A percentile compares a stretch with the other conserved stretches of the same genome.
Conservation (phyloP, 2,888 invertebrate genomes). For the Metellina segmentata region DNA sequence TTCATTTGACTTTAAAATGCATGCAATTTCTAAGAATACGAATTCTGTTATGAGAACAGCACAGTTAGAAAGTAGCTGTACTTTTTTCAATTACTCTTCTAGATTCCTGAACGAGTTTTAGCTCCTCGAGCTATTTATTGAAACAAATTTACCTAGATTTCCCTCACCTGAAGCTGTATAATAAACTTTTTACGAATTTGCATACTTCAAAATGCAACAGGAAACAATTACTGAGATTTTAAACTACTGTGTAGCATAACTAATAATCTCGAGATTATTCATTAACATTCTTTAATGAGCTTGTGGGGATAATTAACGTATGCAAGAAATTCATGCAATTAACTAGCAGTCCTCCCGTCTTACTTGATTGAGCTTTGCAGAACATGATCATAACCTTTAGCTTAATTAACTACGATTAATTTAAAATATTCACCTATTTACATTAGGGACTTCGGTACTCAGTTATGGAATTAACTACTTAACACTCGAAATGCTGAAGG, state of each 20-base stretch:
- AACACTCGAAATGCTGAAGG: no score
- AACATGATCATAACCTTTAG: background rate
- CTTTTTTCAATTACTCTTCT: slow-evolving; percentile 33
- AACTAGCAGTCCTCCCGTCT: background rate
- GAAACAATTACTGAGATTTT: background rate
- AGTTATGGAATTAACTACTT: no score
- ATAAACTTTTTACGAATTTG: background rate
- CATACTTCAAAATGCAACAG: background rate
- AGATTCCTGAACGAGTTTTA: background rate
- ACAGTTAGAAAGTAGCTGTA: slow-evolving; percentile 2
- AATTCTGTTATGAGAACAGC: background rate
- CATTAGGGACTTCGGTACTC: background rate
- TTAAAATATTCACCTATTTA: background rate
- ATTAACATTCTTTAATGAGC: background rate
- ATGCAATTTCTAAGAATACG: slow-evolving; percentile 18
- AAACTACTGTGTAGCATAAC: background rate
- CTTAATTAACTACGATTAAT: background rate
- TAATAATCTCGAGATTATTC: background rate
- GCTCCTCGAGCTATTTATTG: background rate
- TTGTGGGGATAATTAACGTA: background rate
- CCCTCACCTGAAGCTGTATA: background rate
- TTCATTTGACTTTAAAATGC: slow-evolving; percentile 59
- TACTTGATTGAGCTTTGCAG: background rate
- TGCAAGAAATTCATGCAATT: background rate
- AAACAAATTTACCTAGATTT: background rate